Percentiles rank a stretch among this genome's conserved stretches.
These are phyloP conservation scores for Procambarus virginalis DNA, from an alignment of 1,140 invertebrate genomes.

Conservation along the genomic window DNA sequence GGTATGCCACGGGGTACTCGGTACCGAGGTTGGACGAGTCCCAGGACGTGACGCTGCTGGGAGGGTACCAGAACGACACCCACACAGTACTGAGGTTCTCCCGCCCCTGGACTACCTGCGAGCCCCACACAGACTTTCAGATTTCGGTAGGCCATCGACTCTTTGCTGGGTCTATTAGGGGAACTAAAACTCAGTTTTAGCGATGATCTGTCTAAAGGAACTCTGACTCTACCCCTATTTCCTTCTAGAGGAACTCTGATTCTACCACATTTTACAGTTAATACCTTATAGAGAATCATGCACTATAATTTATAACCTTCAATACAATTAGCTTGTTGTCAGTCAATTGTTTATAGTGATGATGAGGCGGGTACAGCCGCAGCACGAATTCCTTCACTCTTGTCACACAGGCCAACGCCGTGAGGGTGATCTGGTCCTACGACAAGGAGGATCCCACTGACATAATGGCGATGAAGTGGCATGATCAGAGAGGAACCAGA, in stretches of 20 bases:
- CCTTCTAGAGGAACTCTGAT: too few species aligned
- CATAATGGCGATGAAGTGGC: neutral
- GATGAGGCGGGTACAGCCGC: too few species aligned
- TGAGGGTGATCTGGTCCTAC: constrained; percentile 72
- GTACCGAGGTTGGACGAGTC: constrained; percentile 50
- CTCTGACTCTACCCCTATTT: too few species aligned
- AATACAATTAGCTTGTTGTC: too few species aligned
- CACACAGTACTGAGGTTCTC: constrained; percentile 66
- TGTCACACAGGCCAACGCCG: constrained; percentile 63
- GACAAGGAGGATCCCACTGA: constrained; percentile 53
- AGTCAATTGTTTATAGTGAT: too few species aligned
- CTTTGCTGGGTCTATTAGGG: neutral
- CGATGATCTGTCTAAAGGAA: neutral
- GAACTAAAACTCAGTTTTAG: neutral
- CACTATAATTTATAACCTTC: too few species aligned
- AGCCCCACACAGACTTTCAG: constrained; percentile 38
- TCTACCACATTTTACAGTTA: too few species aligned
- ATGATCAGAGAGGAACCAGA: constrained; percentile 20
- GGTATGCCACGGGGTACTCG: constrained; percentile 2
- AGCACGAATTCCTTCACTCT: too few species aligned
- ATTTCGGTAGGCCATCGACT: constrained; percentile 31
- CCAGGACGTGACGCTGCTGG: constrained; percentile 67
- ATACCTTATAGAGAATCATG: too few species aligned
- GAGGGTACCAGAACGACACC: constrained; percentile 68
- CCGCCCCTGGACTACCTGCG: constrained; percentile 59